Percentiles rank a stretch among this genome's conserved stretches.
phyloP scores from a whole-genome alignment of 2,113 vertebrate genomes.

The Silurus asotus region DNA sequence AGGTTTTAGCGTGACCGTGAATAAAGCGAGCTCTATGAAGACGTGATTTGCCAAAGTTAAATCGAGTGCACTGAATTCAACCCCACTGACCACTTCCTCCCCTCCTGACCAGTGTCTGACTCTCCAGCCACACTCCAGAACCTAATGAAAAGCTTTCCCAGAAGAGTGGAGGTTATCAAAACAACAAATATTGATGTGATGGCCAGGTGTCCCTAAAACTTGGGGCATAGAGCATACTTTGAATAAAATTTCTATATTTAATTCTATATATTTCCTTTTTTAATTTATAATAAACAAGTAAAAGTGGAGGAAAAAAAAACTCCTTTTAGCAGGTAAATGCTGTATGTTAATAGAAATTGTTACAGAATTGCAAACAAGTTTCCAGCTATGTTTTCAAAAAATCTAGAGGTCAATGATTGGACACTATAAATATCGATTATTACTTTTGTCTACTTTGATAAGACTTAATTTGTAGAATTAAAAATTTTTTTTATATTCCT shows the following conservation, averaged over 20 bases:
- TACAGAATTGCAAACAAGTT: not conserved
- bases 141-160: not conserved
- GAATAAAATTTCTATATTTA: not conserved
- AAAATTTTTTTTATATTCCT: not conserved
- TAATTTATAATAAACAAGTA: too few species aligned
- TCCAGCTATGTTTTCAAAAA: not conserved
- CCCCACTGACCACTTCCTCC: not conserved
- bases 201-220: not conserved
- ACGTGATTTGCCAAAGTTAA: not conserved
- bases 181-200: not conserved
- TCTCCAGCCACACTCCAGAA: not conserved
- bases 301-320: not conserved
- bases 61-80: not conserved
- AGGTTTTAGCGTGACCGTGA: not conserved
- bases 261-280: not conserved
- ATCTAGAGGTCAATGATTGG: not conserved
- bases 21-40: not conserved
- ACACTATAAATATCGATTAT: not conserved
- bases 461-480: not conserved
- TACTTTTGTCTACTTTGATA: not conserved
- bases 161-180: not conserved
- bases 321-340: not conserved
- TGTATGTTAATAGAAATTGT: not conserved
- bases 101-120: not conserved
- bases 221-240: not conserved